Conservation (phyloP, 2,113 vertebrate genomes). For the Sebastes fasciatus region DNA sequence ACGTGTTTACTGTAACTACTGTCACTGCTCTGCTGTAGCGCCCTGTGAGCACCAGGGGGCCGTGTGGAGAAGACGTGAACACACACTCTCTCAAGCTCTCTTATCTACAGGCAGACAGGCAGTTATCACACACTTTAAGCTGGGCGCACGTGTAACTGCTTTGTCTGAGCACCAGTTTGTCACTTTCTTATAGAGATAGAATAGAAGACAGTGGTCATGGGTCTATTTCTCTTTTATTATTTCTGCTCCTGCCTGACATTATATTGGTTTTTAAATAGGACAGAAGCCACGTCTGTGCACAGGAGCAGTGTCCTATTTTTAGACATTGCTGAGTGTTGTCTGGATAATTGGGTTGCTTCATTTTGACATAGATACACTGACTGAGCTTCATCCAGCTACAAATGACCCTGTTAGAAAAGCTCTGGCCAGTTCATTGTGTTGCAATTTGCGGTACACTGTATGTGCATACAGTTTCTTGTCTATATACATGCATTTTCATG, state of each 20-base stretch:
- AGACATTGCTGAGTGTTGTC: conserved; percentile 27
- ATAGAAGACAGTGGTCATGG: neutral
- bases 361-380: conserved; percentile 8
- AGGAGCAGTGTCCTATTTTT: conserved; percentile 42
- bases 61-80: neutral
- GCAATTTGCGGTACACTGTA: neutral
- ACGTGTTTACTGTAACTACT: conserved; percentile 46
- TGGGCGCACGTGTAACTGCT: conserved; percentile 11
- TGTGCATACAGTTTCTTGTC: neutral
- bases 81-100: neutral
- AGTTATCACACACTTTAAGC: conserved; percentile 1
- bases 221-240: neutral
- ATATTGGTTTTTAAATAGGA: conserved; percentile 33
- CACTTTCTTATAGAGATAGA: no score
- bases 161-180: neutral
- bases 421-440: neutral
- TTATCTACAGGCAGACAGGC: conserved; percentile 41
- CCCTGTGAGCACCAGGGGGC: conserved; percentile 61
- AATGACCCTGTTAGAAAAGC: neutral
- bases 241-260: conserved; percentile 2
- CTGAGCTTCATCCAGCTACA: neutral
- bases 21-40: conserved; percentile 41
- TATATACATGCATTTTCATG: neutral
- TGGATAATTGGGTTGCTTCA: conserved; percentile 8
- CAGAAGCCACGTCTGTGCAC: conserved; percentile 15